Conservation (phyloP, 2,888 invertebrate genomes). For the Lithodes maja region DNA sequence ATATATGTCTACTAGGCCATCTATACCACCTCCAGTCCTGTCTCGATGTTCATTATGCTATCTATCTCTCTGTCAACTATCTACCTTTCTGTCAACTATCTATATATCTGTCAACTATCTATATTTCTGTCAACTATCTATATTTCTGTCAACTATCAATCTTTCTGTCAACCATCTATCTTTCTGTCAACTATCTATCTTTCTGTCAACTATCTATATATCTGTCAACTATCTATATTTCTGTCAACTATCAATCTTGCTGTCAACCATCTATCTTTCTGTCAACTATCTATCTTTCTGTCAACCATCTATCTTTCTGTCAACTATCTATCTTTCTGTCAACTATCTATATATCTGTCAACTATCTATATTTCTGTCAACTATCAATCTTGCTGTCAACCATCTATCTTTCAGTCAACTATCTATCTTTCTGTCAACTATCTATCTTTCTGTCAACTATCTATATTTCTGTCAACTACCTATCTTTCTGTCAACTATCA, state of each 20-base stretch:
- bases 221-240: not conserved
- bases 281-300: not conserved
- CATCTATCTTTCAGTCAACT: not conserved
- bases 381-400: no score
- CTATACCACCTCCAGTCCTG: not conserved
- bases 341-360: no score
- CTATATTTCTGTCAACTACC: no score
- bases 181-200: not conserved
- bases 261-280: not conserved
- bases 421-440: not conserved
- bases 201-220: not conserved
- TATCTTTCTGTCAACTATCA: not conserved
- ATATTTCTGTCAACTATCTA: not conserved
- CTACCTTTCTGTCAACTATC: not conserved
- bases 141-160: not conserved
- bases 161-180: not conserved
- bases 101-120: not conserved
- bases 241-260: not conserved
- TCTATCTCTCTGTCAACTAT: not conserved
- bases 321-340: no score
- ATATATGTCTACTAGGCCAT: not conserved
- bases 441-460: not conserved
- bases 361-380: not conserved
- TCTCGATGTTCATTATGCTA: not conserved
- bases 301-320: not conserved